phyloP scores from a whole-genome alignment of 2,888 invertebrate genomes.

The Caenorhabditis afra region DNA sequence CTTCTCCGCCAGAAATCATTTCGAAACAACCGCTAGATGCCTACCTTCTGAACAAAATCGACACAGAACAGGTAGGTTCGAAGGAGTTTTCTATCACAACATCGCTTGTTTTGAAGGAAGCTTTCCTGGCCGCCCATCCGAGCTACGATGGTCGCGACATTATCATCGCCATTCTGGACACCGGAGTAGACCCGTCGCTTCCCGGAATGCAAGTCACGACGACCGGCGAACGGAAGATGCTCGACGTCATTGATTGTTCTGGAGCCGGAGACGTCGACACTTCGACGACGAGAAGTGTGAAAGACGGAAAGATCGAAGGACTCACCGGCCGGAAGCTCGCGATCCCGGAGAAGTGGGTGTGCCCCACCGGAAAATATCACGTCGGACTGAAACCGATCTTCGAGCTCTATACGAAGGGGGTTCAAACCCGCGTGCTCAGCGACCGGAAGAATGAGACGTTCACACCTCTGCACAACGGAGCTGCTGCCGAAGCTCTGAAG shows the following conservation, averaged over 20 bases:
- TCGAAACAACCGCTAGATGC: constrained; percentile 52
- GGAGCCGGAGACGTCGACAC: constrained; percentile 98
- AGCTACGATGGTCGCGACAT: constrained; percentile 89
- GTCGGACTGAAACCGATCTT: constrained; percentile 91
- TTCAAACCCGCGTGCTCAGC: constrained; percentile 82
- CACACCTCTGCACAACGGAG: constrained; percentile 89
- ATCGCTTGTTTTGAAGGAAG: constrained; percentile 48
- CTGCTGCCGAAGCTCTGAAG: constrained; percentile 88
- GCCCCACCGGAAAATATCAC: constrained; percentile 90
- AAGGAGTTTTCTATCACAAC: too few species aligned
- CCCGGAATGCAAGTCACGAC: constrained; percentile 92
- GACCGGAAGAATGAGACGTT: constrained; percentile 89
- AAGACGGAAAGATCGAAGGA: constrained; percentile 86
- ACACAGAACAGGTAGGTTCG: constrained; percentile 47
- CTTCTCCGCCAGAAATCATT: constrained; percentile 46
- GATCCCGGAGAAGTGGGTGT: constrained; percentile 89
- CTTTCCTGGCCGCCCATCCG: constrained; percentile 73
- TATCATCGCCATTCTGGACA: constrained; percentile 95
- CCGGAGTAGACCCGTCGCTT: constrained; percentile 97
- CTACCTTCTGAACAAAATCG: constrained; percentile 48
- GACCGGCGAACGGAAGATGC: constrained; percentile 92
- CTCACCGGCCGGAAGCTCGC: constrained; percentile 91
- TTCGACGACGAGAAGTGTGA: constrained; percentile 86
- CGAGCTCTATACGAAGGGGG: constrained; percentile 89
- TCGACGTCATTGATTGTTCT: constrained; percentile 95